These are phyloP conservation scores for Leptarthrus brevirostris DNA, from an alignment of 2,888 invertebrate species.

Conservation along the genomic window DNA sequence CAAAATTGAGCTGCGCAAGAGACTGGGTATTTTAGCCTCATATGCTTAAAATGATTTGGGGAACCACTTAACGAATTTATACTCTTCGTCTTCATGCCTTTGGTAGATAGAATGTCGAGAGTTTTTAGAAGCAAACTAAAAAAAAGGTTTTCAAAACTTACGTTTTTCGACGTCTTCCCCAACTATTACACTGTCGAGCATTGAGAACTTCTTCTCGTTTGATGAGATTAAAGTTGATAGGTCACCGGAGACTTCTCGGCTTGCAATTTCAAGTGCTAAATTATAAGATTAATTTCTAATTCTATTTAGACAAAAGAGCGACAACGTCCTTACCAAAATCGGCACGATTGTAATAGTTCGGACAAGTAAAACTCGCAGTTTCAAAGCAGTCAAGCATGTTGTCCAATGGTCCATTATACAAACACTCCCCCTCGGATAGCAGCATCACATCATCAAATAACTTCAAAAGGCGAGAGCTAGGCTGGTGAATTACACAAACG, in stretches of 20 bases:
- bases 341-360: constrained; percentile 89
- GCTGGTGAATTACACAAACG: constrained; percentile 91
- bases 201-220: constrained; percentile 14
- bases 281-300: constrained; percentile 11
- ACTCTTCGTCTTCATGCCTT: neutral
- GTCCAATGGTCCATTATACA: constrained; percentile 81
- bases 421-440: constrained; percentile 79
- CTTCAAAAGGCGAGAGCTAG: constrained; percentile 84
- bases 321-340: constrained; percentile 76
- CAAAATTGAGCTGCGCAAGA: constrained; percentile 65
- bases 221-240: constrained; percentile 57
- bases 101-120: neutral
- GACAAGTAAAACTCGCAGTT: constrained; percentile 78
- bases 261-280: constrained; percentile 72
- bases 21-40: constrained; percentile 60
- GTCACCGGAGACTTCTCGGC: constrained; percentile 69
- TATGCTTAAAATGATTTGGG: neutral
- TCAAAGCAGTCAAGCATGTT: constrained; percentile 79
- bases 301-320: neutral
- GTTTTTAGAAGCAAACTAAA: neutral
- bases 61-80: no score
- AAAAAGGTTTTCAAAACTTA: neutral
- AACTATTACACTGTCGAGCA: neutral
- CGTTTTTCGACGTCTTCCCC: neutral
- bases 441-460: constrained; percentile 90